phyloP scores from a whole-genome alignment of 2,888 invertebrate species.

The Sipunculus nudus region DNA sequence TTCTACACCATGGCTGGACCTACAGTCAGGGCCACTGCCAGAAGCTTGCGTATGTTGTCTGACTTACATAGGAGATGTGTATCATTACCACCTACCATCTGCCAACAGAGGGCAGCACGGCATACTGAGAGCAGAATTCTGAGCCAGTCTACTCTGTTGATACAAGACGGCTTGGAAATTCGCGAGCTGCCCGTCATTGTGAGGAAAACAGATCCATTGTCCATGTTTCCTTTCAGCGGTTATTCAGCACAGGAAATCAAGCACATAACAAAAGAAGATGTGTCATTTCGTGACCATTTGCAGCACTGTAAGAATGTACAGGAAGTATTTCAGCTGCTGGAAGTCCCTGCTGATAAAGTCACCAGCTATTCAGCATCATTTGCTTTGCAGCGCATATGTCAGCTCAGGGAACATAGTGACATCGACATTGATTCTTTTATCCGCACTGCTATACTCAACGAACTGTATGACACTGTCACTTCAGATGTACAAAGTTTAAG shows the following conservation, averaged over 20 bases:
- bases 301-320: slow-evolving; percentile 42
- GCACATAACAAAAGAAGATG: slow-evolving; percentile 41
- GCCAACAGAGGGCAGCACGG: neutral
- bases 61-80: no score
- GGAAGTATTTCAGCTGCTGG: slow-evolving; percentile 66
- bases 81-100: no score
- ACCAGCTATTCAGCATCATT: slow-evolving; percentile 54
- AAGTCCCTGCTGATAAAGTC: slow-evolving; percentile 69
- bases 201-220: slow-evolving; percentile 67
- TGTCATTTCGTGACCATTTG: slow-evolving; percentile 38
- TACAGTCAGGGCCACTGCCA: no score
- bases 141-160: slow-evolving; percentile 70
- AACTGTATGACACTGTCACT: slow-evolving; percentile 68
- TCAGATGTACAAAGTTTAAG: slow-evolving; percentile 37
- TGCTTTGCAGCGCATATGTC: slow-evolving; percentile 45
- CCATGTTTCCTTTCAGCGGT: slow-evolving; percentile 39
- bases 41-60: no score
- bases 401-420: slow-evolving; percentile 52
- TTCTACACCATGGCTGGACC: no score
- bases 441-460: slow-evolving; percentile 67
- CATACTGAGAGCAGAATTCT: slow-evolving; percentile 45
- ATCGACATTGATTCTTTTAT: slow-evolving; percentile 63
- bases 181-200: slow-evolving; percentile 77
- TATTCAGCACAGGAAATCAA: slow-evolving; percentile 34
- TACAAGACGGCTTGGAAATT: slow-evolving; percentile 76